Base-by-base conservation (phyloP, 2,113 vertebrate genomes). In the Pseudolaguvia tuberculata region DNA sequence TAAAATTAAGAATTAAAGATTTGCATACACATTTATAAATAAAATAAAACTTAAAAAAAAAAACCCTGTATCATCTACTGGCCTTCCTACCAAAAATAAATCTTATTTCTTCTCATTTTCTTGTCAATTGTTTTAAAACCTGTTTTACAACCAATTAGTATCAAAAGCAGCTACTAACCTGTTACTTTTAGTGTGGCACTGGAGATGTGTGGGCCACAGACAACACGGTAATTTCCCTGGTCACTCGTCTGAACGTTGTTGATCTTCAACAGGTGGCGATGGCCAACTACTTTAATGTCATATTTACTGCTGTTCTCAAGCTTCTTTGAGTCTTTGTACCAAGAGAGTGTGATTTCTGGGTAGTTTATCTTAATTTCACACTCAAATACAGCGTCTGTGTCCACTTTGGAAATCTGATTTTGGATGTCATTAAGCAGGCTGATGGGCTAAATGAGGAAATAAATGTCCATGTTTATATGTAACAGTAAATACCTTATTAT, bases 241-340 rank as follows among this genome's bases (percentile, higher is more conserved):
- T 99, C 97, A 84, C 92, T 90, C 76, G 81, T 80, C 65, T 92
- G 91, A 85, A 95, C 98, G 72, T 91, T 87, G 78, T 84, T 94
- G 85, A 99, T 91, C 87, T 86, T 93, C 82, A 99, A 87, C 51
- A 73, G 89, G 78, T 98, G 94, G 18, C 45, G 86, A 78, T 98
- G 92, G 25, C 93, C 96, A 27, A 90, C 85, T 2, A 93, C 86
- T 81, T 83, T 88, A 86, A 98, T 96, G 70, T 94, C 89, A 53
- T 97, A 98, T 84, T 98, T 96, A 72, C 92, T 84, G 80, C 82
- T 89, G 56, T 85, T 89, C 21, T 96, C 92, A 85, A 99, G 88
- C 86, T 96, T 98, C 86, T 94, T 91, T 1, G 95, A 98, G 70
- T 94, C 96, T 83, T 95, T 98, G 90, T 99, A 99, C 97, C 97